Evolutionary conservation across 2,888 invertebrate species (phyloP).

Genomic region (Hoplodrina ambigua): DNA sequence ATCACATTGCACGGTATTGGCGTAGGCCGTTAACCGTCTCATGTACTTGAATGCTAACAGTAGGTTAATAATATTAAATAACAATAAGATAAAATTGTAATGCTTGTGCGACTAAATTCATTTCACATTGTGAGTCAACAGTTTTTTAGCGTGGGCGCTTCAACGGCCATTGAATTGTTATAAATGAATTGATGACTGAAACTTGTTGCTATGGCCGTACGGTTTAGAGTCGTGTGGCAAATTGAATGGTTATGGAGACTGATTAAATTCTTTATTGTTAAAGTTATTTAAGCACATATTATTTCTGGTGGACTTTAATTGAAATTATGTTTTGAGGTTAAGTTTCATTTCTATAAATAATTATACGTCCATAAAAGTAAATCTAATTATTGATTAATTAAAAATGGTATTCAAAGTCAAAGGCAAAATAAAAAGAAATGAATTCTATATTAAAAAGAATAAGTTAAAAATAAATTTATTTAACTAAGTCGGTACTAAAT

Average conservation of each 20-base stretch:
- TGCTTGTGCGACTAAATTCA: constrained; percentile 62
- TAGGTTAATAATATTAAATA: constrained; percentile 58
- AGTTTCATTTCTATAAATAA: background rate
- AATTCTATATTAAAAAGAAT: background rate
- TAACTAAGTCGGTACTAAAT: background rate
- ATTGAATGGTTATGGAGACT: background rate
- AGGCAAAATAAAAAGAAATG: background rate
- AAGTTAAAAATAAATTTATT: background rate
- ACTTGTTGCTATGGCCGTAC: constrained; percentile 24
- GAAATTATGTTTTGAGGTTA: background rate
- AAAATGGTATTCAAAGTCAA: background rate
- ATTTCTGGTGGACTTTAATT: constrained; percentile 10
- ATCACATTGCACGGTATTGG: constrained; percentile 31
- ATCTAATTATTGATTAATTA: background rate
- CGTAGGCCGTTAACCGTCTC: constrained; percentile 30
- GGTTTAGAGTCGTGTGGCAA: constrained; percentile 33
- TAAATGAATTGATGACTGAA: constrained; percentile 13
- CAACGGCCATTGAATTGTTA: constrained; percentile 33
- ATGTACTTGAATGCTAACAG: constrained; percentile 30
- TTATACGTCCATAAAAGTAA: constrained; percentile 6
- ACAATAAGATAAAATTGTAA: constrained; percentile 62
- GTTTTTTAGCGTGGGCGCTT: constrained; percentile 68
- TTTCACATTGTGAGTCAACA: constrained; percentile 69
- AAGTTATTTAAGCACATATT: constrained; percentile 30
- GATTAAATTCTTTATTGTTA: constrained; percentile 42